Percentiles rank a stretch among this genome's conserved stretches.
phyloP scores from a whole-genome alignment of 2,888 invertebrate genomes.

The Cephonodes hylas region DNA sequence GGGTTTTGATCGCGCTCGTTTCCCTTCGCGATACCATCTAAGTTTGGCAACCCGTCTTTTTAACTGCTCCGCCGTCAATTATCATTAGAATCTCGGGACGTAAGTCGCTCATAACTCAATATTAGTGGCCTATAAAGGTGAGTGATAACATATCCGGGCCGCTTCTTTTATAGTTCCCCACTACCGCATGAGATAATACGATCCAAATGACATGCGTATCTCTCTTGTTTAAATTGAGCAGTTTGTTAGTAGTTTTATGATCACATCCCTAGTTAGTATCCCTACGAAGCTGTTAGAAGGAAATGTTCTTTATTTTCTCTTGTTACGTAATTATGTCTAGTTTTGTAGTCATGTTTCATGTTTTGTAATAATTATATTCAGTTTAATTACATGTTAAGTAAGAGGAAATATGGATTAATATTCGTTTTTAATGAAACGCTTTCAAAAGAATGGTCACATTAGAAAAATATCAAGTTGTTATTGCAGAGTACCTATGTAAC shows the following conservation, averaged over 20 bases:
- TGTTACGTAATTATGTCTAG: too few species aligned
- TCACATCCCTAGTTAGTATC: too few species aligned
- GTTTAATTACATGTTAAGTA: too few species aligned
- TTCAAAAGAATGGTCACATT: too few species aligned
- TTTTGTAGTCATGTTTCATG: too few species aligned
- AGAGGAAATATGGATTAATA: too few species aligned
- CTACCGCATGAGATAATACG: slow-evolving; percentile 45
- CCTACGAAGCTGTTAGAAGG: too few species aligned
- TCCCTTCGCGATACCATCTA: slow-evolving; percentile 52
- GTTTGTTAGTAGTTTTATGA: neutral
- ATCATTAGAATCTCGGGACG: slow-evolving; percentile 66
- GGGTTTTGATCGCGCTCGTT: slow-evolving; percentile 32
- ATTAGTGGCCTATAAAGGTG: slow-evolving; percentile 76
- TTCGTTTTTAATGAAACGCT: too few species aligned
- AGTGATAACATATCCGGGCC: slow-evolving; percentile 61
- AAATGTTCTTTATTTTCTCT: too few species aligned
- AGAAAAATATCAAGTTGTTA: too few species aligned
- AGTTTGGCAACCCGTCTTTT: slow-evolving; percentile 70
- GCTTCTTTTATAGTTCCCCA: slow-evolving; percentile 50
- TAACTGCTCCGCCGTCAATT: slow-evolving; percentile 69
- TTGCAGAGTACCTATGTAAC: too few species aligned
- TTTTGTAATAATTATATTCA: too few species aligned
- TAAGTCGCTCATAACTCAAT: slow-evolving; percentile 66
- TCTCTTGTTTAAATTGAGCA: neutral
- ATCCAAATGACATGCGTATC: neutral